Percentiles rank a stretch among this genome's conserved stretches.
Conservation (phyloP, 2,797 vertebrate species). For the Miichthys miiuy region DNA sequence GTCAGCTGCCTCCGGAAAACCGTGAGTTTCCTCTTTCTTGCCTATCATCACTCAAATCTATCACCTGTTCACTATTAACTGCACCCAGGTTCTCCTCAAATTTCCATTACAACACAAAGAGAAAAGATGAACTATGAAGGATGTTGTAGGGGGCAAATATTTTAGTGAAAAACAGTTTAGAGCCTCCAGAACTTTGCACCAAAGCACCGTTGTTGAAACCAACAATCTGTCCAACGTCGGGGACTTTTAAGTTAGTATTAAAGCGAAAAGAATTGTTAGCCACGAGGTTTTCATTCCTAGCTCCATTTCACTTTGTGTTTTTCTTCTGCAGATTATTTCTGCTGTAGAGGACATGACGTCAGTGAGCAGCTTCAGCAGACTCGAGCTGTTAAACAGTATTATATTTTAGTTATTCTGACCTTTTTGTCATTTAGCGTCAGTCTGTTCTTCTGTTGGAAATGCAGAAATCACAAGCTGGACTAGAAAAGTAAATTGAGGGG, state of each 20-base stretch:
- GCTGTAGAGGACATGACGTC: background rate
- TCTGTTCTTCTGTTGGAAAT: constrained; percentile 2
- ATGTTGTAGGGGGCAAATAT: background rate
- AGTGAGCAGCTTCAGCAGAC: constrained; percentile 6
- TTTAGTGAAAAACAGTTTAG: background rate
- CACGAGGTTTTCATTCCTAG: background rate
- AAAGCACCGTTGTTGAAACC: background rate
- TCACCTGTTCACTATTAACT: constrained; percentile 35
- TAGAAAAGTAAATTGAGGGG: background rate
- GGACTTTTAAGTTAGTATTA: background rate
- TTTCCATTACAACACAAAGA: constrained; percentile 11
- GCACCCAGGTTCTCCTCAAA: constrained; percentile 19
- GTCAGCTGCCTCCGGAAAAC: constrained; percentile 83
- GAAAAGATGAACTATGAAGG: constrained; percentile 5
- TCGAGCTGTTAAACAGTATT: background rate
- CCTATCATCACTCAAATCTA: constrained; percentile 19
- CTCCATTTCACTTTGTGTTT: background rate
- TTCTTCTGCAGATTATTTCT: background rate
- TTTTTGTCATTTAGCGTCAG: constrained; percentile 1
- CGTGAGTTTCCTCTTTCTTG: constrained; percentile 76
- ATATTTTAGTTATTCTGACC: background rate
- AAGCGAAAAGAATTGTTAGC: background rate
- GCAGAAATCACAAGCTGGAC: constrained; percentile 3
- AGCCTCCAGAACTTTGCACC: background rate
- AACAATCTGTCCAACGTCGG: background rate